Evolutionary conservation across 1,140 invertebrate species (phyloP), one percentile per base, ranked within the genome.

Genomic region (Archivesica marissinica): DNA sequence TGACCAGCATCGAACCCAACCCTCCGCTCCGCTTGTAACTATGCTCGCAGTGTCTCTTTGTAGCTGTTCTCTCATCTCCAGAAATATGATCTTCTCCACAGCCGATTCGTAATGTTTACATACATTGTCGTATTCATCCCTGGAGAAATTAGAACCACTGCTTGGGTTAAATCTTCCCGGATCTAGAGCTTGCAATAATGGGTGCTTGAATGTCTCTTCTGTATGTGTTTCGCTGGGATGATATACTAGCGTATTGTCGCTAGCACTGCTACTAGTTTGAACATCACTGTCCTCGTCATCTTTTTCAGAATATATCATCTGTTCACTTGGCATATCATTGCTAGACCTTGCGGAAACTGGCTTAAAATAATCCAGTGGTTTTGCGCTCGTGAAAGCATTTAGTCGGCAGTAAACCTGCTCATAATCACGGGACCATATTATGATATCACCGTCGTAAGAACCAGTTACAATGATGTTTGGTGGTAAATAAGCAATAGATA

Each of bases 391-490:
- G 56, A 84, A 79, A 0, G 90, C 86, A 77, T 93, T 93, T 0
- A 93, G 70, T 1, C 83, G 93, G 92, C 95, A 95, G 88, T 96
- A 96, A 0, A 95, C 94, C 87, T 96, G 96, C 0, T 96, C 96
- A 0, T 96, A 97, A 90, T 97, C 96, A 39, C 97, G 92, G 78
- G 95, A 95, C 97, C 97, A 97, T 35, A 97, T 94, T 56, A 97
- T 94, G 7, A 97, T 93, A 92, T 97, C 96, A 1, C 97, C 97
- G 86, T 96, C 96, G 88, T 96, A 96, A 1, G 94, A 91, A 15
- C 88, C 89, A 11, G 97, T 97, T 11, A 95, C 96, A 0, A 97
- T 91, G 0, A 96, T 94, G 88, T 96, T 94, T 0, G 96, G 89
- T 39, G 86, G 56, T 4, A 89, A 38, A 33, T 89, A 88, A 4